Percentiles rank a stretch among this genome's conserved stretches.
Evolutionary conservation across 1,140 invertebrate species (phyloP).

Genomic region (Brachionus sp.): DNA sequence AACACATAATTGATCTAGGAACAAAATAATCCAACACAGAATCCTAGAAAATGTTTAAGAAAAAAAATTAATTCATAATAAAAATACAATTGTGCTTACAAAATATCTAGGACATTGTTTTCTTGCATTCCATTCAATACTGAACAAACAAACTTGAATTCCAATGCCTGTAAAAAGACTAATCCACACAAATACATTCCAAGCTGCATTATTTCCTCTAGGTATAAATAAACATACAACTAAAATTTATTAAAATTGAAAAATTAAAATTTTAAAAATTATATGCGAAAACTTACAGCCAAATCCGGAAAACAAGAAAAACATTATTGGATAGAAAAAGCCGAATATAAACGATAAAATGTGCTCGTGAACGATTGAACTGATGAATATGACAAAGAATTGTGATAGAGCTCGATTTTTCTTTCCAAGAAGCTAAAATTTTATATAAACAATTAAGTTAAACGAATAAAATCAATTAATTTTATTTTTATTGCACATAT

Average conservation of each 20-base stretch:
- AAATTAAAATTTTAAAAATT: neutral
- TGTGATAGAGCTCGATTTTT: conserved; percentile 56
- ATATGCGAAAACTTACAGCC: conserved; percentile 52
- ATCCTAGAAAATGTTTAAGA: neutral
- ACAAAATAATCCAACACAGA: conserved; percentile 32
- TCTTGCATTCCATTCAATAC: conserved; percentile 78
- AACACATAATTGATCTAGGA: conserved; percentile 19
- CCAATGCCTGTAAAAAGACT: conserved; percentile 73
- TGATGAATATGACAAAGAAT: conserved; percentile 64
- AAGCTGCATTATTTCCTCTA: conserved; percentile 56
- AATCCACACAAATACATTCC: conserved; percentile 79
- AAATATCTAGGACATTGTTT: conserved; percentile 67
- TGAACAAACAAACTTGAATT: conserved; percentile 71
- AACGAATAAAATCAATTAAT: too few relatives aligned
- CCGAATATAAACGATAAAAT: conserved; percentile 72
- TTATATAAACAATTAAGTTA: neutral
- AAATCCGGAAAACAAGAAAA: conserved; percentile 63
- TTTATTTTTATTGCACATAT: too few relatives aligned
- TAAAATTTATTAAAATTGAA: conserved; percentile 53
- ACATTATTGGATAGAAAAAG: conserved; percentile 80
- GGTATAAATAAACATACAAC: conserved; percentile 50
- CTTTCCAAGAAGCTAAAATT: conserved; percentile 60
- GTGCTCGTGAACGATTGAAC: conserved; percentile 78
- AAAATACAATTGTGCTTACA: neutral
- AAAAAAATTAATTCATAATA: neutral